Percentiles rank a stretch among this genome's conserved stretches.
Evolutionary conservation across 2,888 invertebrate species (phyloP).

Genomic region (Muschampia staudingeri): DNA sequence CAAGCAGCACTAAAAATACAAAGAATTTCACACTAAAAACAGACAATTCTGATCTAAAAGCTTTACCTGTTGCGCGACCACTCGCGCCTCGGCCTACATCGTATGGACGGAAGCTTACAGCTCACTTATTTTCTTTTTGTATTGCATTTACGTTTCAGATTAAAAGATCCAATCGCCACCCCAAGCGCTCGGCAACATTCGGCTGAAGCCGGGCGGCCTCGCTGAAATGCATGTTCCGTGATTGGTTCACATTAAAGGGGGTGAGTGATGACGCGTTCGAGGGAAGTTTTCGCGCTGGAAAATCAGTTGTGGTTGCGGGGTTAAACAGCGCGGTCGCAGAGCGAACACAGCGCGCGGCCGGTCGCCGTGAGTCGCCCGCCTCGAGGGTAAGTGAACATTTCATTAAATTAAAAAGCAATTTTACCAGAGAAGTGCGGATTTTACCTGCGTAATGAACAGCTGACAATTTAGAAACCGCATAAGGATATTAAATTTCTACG

Average conservation of each 20-base stretch:
- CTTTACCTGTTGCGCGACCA: conserved; percentile 85
- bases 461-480: conserved; percentile 69
- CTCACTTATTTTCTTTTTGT: conserved; percentile 86
- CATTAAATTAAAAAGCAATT: conserved; percentile 91
- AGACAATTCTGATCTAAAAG: conserved; percentile 69
- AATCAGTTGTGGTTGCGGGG: conserved; percentile 87
- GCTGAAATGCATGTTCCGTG: conserved; percentile 71
- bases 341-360: conserved; percentile 77
- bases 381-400: conserved; percentile 88
- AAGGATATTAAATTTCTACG: conserved; percentile 34
- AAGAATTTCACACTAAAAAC: conserved; percentile 37
- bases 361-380: conserved; percentile 76
- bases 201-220: conserved; percentile 80
- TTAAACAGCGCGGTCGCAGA: conserved; percentile 81
- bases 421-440: conserved; percentile 80
- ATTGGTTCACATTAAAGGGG: conserved; percentile 83
- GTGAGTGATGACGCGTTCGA: conserved; percentile 88
- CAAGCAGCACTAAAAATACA: neutral
- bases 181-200: conserved; percentile 80
- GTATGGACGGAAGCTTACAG: conserved; percentile 81
- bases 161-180: conserved; percentile 90
- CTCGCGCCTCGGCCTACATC: conserved; percentile 75
- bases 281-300: conserved; percentile 90
- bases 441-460: conserved; percentile 71
- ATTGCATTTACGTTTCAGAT: conserved; percentile 91